Evolutionary conservation across 2,888 invertebrate species (phyloP).

Genomic region (Chironomus riparius): DNA sequence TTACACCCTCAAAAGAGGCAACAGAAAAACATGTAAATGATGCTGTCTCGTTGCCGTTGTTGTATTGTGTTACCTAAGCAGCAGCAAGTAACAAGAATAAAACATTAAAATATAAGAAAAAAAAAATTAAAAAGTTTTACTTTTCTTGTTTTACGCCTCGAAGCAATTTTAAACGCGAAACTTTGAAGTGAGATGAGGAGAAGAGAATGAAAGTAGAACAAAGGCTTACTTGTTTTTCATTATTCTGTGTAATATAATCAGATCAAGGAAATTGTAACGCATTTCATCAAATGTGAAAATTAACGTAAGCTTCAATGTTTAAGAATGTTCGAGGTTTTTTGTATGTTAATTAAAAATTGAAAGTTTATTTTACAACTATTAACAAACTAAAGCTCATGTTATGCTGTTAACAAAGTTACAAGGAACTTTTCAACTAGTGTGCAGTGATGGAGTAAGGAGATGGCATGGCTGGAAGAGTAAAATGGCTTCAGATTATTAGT

Average conservation of each 20-base stretch:
- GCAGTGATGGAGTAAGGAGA: too few species aligned
- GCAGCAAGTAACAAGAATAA: neutral
- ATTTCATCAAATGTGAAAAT: too few species aligned
- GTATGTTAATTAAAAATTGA: too few species aligned
- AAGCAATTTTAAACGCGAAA: neutral
- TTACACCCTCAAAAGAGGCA: neutral
- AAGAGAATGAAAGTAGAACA: neutral
- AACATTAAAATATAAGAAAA: neutral
- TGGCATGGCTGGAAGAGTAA: too few species aligned
- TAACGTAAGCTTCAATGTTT: too few species aligned
- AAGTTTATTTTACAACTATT: too few species aligned
- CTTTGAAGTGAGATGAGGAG: neutral
- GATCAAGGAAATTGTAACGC: too few species aligned
- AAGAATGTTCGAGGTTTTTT: too few species aligned
- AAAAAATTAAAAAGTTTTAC: neutral
- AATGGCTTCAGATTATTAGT: too few species aligned
- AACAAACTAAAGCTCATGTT: too few species aligned
- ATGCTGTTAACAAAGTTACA: too few species aligned
- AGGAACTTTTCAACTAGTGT: too few species aligned
- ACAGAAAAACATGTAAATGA: neutral
- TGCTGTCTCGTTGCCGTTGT: neutral
- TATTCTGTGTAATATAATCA: neutral
- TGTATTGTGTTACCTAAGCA: neutral
- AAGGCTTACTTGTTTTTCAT: neutral
- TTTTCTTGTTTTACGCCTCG: neutral